These are phyloP conservation scores for Sylvilagus bachmani DNA, from an alignment of 2,113 vertebrate species.

Conservation along the genomic window DNA sequence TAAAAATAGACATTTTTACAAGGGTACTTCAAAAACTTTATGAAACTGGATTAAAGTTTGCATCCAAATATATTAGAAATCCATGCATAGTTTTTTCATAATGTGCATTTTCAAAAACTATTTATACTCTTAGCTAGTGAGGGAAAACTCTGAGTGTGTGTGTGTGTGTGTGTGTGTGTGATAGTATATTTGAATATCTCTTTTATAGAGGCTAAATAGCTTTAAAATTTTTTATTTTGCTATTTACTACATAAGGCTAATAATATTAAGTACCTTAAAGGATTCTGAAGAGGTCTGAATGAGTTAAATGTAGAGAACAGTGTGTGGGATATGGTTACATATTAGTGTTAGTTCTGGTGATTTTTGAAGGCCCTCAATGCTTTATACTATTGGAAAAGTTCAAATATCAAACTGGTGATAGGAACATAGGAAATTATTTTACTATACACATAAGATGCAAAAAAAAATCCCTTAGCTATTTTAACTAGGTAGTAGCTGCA, in stretches of 20 bases:
- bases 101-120: no score
- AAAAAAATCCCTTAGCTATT: neutral
- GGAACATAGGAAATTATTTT: neutral
- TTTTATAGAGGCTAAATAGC: neutral
- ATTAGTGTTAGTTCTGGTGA: neutral
- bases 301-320: neutral
- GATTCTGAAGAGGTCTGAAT: neutral
- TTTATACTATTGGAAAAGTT: conserved; percentile 3
- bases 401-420: neutral
- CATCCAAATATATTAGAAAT: no score
- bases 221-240: neutral
- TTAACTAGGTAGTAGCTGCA: neutral
- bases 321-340: neutral
- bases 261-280: neutral
- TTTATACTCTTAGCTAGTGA: neutral
- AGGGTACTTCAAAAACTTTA: no score
- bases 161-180: neutral
- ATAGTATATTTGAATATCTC: neutral
- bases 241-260: neutral
- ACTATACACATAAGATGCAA: neutral
- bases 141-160: neutral
- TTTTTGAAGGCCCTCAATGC: neutral
- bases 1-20: neutral
- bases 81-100: no score
- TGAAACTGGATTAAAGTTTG: no score